Percentiles rank a stretch among this genome's conserved stretches.
These are phyloP conservation scores for Labia minor DNA, from an alignment of 2,888 invertebrate genomes.

Conservation along the genomic window DNA sequence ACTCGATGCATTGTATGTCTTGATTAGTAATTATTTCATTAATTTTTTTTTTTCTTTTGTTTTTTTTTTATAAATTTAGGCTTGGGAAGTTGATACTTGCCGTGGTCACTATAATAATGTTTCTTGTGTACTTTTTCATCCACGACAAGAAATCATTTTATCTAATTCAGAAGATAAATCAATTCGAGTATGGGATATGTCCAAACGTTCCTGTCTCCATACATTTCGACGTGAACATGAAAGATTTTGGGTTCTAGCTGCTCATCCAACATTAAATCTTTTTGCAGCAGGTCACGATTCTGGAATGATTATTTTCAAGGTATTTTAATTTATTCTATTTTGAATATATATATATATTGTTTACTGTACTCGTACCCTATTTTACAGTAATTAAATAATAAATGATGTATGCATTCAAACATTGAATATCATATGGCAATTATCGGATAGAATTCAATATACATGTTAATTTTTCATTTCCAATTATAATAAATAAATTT, in stretches of 20 bases:
- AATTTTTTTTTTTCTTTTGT: constrained; percentile 18
- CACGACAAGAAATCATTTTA: constrained; percentile 88
- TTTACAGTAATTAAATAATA: too few relatives aligned
- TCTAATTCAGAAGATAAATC: constrained; percentile 97
- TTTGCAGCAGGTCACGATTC: constrained; percentile 99
- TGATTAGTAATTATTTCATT: too few relatives aligned
- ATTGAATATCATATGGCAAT: neutral
- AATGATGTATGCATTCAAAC: too few relatives aligned
- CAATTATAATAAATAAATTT: neutral
- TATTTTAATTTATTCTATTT: constrained; percentile 27
- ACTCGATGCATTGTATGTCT: too few relatives aligned
- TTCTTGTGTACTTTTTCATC: constrained; percentile 94
- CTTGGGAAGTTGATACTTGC: constrained; percentile 98
- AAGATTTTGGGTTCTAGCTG: constrained; percentile 92
- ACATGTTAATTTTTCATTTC: too few relatives aligned
- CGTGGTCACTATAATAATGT: constrained; percentile 99
- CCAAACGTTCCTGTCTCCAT: constrained; percentile 80
- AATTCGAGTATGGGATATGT: constrained; percentile 98
- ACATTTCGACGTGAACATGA: constrained; percentile 93
- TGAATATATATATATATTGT: too few relatives aligned
- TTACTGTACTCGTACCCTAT: too few relatives aligned
- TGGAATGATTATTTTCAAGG: constrained; percentile 84
- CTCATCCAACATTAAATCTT: constrained; percentile 88
- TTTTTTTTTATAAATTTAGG: too few relatives aligned
- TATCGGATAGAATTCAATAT: neutral